Evolutionary conservation across 2,888 invertebrate genomes (phyloP), one percentile per base, ranked within the genome.

Genomic region (Hipparchia semele): DNA sequence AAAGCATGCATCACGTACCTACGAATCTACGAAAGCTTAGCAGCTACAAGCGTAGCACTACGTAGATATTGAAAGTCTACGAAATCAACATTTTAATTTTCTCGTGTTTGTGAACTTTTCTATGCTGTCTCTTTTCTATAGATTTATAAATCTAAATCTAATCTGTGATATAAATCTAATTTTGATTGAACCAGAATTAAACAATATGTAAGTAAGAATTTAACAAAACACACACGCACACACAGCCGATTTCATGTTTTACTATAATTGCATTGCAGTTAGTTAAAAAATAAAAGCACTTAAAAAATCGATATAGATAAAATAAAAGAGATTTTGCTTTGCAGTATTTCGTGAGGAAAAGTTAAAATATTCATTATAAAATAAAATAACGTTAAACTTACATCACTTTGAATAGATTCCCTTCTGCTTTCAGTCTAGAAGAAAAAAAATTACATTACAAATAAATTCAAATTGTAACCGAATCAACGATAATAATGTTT

Each of bases 371-470:
- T 49, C 5, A 10, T 49, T 49, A 13, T 9, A 13, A 49, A 13
- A 46, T n/a, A 5, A n/a, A 49, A 13, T 49, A 9, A 46, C 6
- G 12, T 23, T 23, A 9, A 71, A 73, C 74, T 77, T 81, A 91
- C 91, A 89, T 92, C 91, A 73, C 78, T 89, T 77, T 90, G 90
- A 54, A 91, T 73, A 0, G 92, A 92, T 39, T 91, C 90, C 68
- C 92, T 87, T 79, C 92, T 84, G 86, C 92, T 92, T 82, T 91
- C 92, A 68, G 87, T 87, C 92, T 92, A 86, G 70, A 76, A 71
- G 70, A 39, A 39, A 23, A 76, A 72, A 71, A 12, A 65, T 6
- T 33, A 23, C 7, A 7, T 51, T 33, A 23, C 2, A 58, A 58
- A 58, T 58, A 13, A 23, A 58, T 58, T 23, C 7, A 13, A 58